phyloP scores from a whole-genome alignment of 2,888 invertebrate species.

The Caenorhabditis macrosperma region DNA sequence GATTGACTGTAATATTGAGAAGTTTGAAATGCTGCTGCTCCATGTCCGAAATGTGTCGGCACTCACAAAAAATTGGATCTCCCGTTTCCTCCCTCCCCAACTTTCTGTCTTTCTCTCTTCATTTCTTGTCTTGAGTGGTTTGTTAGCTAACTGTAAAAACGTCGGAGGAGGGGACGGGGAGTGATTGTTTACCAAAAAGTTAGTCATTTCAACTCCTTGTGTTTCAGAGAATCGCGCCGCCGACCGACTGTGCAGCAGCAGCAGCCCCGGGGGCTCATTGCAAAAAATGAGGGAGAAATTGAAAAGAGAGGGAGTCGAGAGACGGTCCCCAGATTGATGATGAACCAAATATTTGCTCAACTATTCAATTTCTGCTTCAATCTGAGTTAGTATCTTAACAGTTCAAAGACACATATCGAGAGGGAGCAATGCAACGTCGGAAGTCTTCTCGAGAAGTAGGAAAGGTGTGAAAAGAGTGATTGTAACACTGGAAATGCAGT shows the following conservation, averaged over 20 bases:
- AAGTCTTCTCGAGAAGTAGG: no score
- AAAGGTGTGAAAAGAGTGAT: background rate
- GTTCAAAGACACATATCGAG: constrained; percentile 1
- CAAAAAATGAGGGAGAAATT: background rate
- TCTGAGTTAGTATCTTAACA: constrained; percentile 37
- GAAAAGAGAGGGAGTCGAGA: background rate
- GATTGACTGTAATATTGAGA: no score
- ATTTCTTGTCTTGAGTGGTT: constrained; percentile 48
- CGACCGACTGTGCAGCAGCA: constrained; percentile 21
- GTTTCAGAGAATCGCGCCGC: constrained; percentile 49
- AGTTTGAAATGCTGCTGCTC: background rate
- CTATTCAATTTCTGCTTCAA: constrained; percentile 45
- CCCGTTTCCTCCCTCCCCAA: constrained; percentile 23
- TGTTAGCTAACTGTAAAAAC: constrained; percentile 49
- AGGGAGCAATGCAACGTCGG: background rate
- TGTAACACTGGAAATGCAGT: no score
- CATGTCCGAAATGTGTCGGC: constrained; percentile 23
- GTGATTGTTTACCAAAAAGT: constrained; percentile 57
- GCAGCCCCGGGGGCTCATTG: background rate
- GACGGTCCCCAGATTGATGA: constrained; percentile 24
- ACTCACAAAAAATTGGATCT: constrained; percentile 26
- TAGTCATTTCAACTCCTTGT: constrained; percentile 41
- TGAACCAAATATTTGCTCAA: constrained; percentile 49
- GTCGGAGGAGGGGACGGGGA: constrained; percentile 8
- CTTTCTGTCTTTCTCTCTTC: no score